These are phyloP conservation scores for Drosophila kepulauana DNA, from an alignment of 1,140 invertebrate species.

Conservation along the genomic window DNA sequence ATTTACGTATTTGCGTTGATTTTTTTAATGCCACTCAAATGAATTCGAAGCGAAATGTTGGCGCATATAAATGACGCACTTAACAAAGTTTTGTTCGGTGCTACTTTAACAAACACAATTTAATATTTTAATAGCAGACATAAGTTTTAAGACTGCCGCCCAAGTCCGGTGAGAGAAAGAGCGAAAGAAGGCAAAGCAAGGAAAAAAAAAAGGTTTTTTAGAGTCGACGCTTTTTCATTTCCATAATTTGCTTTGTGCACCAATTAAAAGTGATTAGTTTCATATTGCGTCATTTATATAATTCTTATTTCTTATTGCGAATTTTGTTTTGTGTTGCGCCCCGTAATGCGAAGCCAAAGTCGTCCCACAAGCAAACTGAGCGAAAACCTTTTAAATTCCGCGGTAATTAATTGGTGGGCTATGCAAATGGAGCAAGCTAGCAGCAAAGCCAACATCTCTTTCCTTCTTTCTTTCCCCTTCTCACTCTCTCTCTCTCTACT, in stretches of 20 bases:
- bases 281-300: slow-evolving; percentile 71
- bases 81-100: slow-evolving; percentile 28
- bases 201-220: slow-evolving; percentile 46
- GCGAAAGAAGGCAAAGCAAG: neutral
- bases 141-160: slow-evolving; percentile 38
- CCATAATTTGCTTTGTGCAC: slow-evolving; percentile 65
- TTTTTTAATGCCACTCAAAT: neutral
- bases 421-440: slow-evolving; percentile 53
- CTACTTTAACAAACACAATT: slow-evolving; percentile 44
- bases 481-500: no score
- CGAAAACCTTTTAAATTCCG: slow-evolving; percentile 70
- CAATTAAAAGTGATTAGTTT: slow-evolving; percentile 81
- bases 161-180: neutral
- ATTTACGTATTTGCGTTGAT: neutral
- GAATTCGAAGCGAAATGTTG: slow-evolving; percentile 5
- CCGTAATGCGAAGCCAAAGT: slow-evolving; percentile 49
- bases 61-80: slow-evolving; percentile 44
- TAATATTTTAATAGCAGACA: slow-evolving; percentile 63
- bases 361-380: slow-evolving; percentile 29
- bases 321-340: slow-evolving; percentile 44
- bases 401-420: slow-evolving; percentile 74
- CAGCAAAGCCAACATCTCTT: neutral
- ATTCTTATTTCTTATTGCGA: slow-evolving; percentile 53
- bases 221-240: slow-evolving; percentile 45
- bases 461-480: neutral